Base-by-base conservation (phyloP, 2,888 invertebrate genomes). In the Andricus quercusramuli region DNA sequence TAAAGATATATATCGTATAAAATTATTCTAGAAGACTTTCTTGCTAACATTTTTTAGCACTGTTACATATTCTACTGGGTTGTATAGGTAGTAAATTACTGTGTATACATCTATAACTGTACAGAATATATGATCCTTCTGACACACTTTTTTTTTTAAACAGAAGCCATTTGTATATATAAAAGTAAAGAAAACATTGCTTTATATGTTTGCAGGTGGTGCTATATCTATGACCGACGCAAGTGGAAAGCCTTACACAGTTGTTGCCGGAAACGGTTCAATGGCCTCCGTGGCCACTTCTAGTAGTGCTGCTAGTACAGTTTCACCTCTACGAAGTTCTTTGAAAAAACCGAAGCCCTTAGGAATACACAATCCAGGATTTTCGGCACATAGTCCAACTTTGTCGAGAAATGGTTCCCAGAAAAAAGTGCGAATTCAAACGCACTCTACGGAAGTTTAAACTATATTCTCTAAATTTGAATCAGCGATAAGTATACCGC, bases 401-500 rank as follows among this genome's bases (percentile, higher is more conserved):
- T 94, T 97, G 82, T 95, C 96, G 77, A 94, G 98, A 79, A 97
- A 97, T 88, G 97, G 97, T 1, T 97, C 97, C 89, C 96, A 97
- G 90, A 98, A 98, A 92, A 97, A 98, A 93, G 98, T 98, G 82
- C 95, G 98, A 83, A 98, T 98, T 92, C 97, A 98, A 91, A 97
- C 98, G 59, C 97, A 97, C 91, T 97, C 97, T 91, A 98, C 98
- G 65, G 97, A 97, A 92, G 98, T 98, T 83, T 97, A 93, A 93
- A 32, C 32, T 32, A 5, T 32, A 5, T n/a, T n/a, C n/a, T n/a
- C n/a, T n/a, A n/a, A n/a, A n/a, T n/a, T n/a, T n/a, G n/a, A n/a
- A n/a, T n/a, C n/a, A n/a, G n/a, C n/a, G n/a, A n/a, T n/a, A n/a
- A n/a, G n/a, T n/a, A n/a, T n/a, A n/a, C n/a, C n/a, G n/a, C n/a